Percentiles rank a stretch among this genome's conserved stretches.
phyloP scores from a whole-genome alignment of 1,140 invertebrate species.

The Spodoptera litura region DNA sequence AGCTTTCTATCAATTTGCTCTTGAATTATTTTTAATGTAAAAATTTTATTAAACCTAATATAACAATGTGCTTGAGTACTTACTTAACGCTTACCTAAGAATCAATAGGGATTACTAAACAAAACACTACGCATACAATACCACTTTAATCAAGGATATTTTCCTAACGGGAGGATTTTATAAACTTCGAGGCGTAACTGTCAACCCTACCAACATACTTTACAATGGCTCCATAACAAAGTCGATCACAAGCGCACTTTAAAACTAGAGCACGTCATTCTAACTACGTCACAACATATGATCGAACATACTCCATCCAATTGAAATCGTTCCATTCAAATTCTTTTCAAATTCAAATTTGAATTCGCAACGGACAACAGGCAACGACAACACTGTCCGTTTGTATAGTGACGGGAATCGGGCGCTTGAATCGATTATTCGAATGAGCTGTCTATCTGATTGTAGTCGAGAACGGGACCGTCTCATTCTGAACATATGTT shows the following conservation, averaged over 20 bases:
- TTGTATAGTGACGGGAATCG: conserved; percentile 59
- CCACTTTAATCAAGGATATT: too few relatives aligned
- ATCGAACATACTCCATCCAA: conserved; percentile 48
- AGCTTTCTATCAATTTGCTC: too few relatives aligned
- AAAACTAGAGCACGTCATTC: conserved; percentile 26
- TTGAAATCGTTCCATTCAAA: conserved; percentile 51
- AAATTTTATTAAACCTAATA: too few relatives aligned
- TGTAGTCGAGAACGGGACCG: conserved; percentile 52
- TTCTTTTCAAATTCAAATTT: conserved; percentile 68
- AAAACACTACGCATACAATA: too few relatives aligned
- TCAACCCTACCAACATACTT: conserved; percentile 9
- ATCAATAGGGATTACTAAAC: too few relatives aligned
- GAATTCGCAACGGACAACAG: conserved; percentile 49
- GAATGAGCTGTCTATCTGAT: conserved; percentile 67
- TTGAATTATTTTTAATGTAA: too few relatives aligned
- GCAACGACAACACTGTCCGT: conserved; percentile 45
- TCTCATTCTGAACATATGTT: conserved; percentile 46
- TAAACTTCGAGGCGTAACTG: background rate
- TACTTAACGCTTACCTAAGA: too few relatives aligned
- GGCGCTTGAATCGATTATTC: conserved; percentile 66
- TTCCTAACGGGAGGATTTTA: background rate
- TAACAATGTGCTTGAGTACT: too few relatives aligned
- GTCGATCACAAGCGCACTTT: conserved; percentile 4
- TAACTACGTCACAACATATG: conserved; percentile 40
- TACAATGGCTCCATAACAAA: conserved; percentile 6